Evolutionary conservation across 2,113 vertebrate species (phyloP).

Genomic region (Dicaeum eximium): DNA sequence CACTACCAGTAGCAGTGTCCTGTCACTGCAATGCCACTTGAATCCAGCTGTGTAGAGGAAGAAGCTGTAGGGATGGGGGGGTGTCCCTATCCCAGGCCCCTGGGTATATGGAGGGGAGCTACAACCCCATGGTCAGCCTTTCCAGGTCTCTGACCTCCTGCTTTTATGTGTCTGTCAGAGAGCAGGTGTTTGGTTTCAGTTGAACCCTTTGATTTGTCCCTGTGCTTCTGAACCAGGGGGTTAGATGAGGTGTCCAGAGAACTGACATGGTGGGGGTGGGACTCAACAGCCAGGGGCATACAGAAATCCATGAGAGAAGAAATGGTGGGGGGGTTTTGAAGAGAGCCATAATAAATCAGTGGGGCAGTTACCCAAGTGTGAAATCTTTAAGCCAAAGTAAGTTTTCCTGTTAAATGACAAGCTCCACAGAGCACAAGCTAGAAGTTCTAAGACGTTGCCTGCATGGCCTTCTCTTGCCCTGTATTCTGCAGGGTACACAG

Average conservation of each 20-base stretch:
- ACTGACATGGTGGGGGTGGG: rapidly evolving
- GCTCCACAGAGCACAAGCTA: not conserved
- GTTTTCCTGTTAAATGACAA: not conserved
- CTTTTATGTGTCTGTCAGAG: not conserved
- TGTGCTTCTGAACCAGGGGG: not conserved
- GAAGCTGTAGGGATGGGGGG: not conserved
- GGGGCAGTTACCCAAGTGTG: not conserved
- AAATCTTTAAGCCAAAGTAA: not conserved
- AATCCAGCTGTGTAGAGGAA: not conserved
- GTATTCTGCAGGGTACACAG: not conserved
- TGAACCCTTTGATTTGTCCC: not conserved
- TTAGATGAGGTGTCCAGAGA: not conserved
- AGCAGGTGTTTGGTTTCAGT: rapidly evolving
- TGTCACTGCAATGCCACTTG: not conserved
- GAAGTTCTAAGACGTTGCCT: not conserved
- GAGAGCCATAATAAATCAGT: not conserved
- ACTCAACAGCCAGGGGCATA: not conserved
- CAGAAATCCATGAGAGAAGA: not conserved
- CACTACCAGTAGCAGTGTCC: not conserved
- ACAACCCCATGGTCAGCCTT: not conserved
- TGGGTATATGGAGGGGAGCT: not conserved
- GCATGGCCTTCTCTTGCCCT: not conserved
- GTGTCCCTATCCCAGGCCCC: not conserved
- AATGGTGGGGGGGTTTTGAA: not conserved
- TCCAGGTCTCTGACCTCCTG: not conserved